phyloP scores from a whole-genome alignment of 2,797 vertebrate genomes.

The Epinephelus malabaricus region DNA sequence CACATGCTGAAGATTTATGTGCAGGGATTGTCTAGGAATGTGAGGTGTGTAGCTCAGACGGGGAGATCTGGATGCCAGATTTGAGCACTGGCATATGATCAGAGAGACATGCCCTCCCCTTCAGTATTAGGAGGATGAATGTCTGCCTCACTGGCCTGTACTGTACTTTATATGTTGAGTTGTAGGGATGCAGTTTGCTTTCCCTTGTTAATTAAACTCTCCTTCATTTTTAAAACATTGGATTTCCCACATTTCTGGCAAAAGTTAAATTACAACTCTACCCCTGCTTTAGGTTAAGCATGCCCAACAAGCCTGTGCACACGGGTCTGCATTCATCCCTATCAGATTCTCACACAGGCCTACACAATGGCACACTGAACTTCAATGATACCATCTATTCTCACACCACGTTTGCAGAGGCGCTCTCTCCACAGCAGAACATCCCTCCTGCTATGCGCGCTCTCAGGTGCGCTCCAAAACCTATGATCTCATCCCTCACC shows the following conservation, averaged over 20 bases:
- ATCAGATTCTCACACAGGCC: constrained; percentile 33
- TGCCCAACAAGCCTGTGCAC: neutral
- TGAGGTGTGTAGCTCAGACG: constrained; percentile 27
- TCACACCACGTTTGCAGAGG: constrained; percentile 24
- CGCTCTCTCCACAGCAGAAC: constrained; percentile 30
- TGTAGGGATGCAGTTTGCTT: constrained; percentile 1
- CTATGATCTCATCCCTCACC: constrained; percentile 82
- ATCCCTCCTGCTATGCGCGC: constrained; percentile 61
- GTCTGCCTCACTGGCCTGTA: constrained; percentile 6
- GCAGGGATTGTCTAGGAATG: constrained; percentile 47
- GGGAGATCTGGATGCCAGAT: constrained; percentile 62
- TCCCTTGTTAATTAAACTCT: neutral
- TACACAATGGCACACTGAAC: constrained; percentile 42
- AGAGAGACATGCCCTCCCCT: constrained; percentile 17
- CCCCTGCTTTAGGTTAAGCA: neutral
- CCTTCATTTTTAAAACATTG: neutral
- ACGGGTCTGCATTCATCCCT: neutral
- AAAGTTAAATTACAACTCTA: constrained; percentile 27
- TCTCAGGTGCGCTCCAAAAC: constrained; percentile 78
- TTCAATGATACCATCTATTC: constrained; percentile 45
- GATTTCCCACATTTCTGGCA: neutral
- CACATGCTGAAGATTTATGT: constrained; percentile 37
- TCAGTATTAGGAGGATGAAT: neutral
- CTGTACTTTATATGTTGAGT: neutral
- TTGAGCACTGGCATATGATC: constrained; percentile 41